Evolutionary conservation across 2,888 invertebrate species (phyloP), one percentile per base, ranked within the genome.

Genomic region (Patella ulyssiponensis): DNA sequence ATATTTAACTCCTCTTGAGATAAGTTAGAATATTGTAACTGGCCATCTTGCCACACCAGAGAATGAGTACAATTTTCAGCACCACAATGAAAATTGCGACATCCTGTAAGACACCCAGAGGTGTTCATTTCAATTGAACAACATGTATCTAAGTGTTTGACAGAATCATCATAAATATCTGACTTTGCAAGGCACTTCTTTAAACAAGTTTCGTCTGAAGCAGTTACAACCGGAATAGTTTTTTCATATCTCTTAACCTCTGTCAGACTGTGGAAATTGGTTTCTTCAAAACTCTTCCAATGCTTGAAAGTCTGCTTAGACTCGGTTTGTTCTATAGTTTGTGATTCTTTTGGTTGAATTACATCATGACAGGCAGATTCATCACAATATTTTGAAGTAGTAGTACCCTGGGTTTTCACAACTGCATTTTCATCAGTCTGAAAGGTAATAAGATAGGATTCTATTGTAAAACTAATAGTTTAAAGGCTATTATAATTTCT

Each of bases 41-140:
- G 64, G 23, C 64, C 64, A 23, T 64, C 23, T 14, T 64, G 20
- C 64, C 64, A 64, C 20, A 64, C 23, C 23, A 64, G 23, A 20
- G 20, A 23, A 23, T 64, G 64, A 23, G 64, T 64, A 64, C 64
- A 64, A 9, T 64, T 64, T 64, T 64, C 64, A 23, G 64, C 64
- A 23, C 23, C 14, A 64, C 64, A 64, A 64, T 64, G 64, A 64
- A 64, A 20, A 5, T 20, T 12, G 23, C 64, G 20, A 64, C 64
- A 64, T 11, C 20, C 64, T 20, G 20, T 23, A 64, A 23, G 11
- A 12, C 20, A 20, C 20, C 20, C 64, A 20, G 64, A 64, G 20
- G 64, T 64, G 64, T 64, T 23, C 64, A 64, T 64, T 23, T 20
- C 20, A 9, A 7, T 9, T 9, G 44, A 9, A 44, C 9, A 44